Evolutionary conservation across 23 tunicate species (phyloP), one percentile per base, ranked within the genome.

Genomic region (Aplidium turbinatum): DNA sequence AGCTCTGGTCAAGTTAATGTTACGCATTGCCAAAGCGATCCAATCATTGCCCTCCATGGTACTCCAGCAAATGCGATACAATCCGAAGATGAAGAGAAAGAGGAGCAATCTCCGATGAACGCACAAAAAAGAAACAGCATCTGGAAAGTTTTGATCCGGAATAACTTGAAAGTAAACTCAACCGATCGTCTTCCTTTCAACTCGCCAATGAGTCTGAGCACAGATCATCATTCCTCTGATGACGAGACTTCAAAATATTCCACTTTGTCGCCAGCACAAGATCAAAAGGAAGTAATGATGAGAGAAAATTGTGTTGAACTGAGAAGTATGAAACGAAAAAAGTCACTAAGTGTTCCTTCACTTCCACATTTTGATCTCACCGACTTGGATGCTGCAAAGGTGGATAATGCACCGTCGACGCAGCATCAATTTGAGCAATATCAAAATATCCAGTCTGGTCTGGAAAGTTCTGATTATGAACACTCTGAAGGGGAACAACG

Each of bases 281-380:
- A 38, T 11, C 23, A 38, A 13, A 39, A 33, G 22, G 73, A 66
- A 66, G 34, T 33, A 4, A 4, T 19, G 6, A 20, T 13, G 18
- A 33, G 30, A 57, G 58, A 25, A 48, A 68, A 68, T 68, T 3
- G 57, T 2, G 25, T 78, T 1, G 58, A 52, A 34, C 23, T 78
- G 33, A 52, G 63, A 52, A 64, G 79, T 57, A 25, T 82, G 0
- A 56, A 86, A 1, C 73, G 96, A 7, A 88, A 88, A 50, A 88
- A 76, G 32, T 88, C 96, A 1, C 66, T 88, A 11, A 88, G 96
- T 52, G 86, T 82, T 0, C 96, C 96, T 34, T 68, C 79, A 4
- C 72, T 88, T 20, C 87, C 87, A 2, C 35, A 58, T 3, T 58
- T 81, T 1, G 86, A 82, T 39, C 62, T 60, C 5, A 24, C 31